Percentiles rank a stretch among this genome's conserved stretches.
Evolutionary conservation across 2,113 vertebrate species (phyloP).

Genomic region (Odontesthes bonariensis): DNA sequence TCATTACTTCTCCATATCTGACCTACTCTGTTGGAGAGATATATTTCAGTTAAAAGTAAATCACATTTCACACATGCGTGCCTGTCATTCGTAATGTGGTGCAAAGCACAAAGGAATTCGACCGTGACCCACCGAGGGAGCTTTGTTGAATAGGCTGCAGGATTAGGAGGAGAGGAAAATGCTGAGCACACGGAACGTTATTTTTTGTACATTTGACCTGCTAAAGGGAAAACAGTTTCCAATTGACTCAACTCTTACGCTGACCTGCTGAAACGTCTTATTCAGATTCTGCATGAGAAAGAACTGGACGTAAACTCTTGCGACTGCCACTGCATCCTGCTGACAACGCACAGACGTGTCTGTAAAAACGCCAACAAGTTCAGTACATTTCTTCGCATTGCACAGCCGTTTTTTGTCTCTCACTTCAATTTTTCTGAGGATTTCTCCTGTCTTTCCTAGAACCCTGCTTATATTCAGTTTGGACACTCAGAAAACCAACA

Average conservation of each 20-base stretch:
- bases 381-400: constrained; percentile 1
- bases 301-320: constrained; percentile 1
- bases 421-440: constrained; percentile 26
- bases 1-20: neutral
- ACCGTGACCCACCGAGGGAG: constrained; percentile 25
- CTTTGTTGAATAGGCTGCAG: neutral
- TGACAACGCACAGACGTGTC: neutral
- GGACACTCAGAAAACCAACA: constrained; percentile 1
- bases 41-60: constrained; percentile 20
- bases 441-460: neutral
- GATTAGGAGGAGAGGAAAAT: constrained; percentile 7
- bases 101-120: constrained; percentile 56
- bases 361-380: constrained; percentile 1
- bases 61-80: constrained; percentile 15
- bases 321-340: neutral
- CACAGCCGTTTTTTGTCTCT: constrained; percentile 1
- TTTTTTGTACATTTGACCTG: constrained; percentile 18
- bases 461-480: constrained; percentile 23
- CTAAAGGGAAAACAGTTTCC: neutral
- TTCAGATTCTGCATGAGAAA: constrained; percentile 10
- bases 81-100: constrained; percentile 27
- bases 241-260: neutral
- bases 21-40: constrained; percentile 6
- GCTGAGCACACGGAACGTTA: neutral
- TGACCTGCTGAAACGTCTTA: constrained; percentile 16